Conservation (phyloP, 1,140 invertebrate genomes). For the Triops cancriformis region DNA sequence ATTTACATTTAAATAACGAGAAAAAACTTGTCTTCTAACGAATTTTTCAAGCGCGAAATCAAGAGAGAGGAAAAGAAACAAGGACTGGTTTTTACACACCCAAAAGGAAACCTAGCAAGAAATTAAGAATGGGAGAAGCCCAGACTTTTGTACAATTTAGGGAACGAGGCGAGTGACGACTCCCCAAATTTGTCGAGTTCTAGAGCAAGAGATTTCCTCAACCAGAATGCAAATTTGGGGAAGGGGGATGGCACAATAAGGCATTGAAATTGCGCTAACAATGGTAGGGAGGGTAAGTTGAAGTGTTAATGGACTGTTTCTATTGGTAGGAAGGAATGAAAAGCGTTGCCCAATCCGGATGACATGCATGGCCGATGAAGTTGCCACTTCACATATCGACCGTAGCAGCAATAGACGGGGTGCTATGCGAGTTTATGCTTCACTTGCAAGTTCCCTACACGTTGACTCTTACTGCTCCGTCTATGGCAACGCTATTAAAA, state of each 20-base stretch:
- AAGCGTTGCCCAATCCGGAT: slow-evolving; percentile 12
- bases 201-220: background rate
- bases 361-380: slow-evolving; percentile 7
- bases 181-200: background rate
- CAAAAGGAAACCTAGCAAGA: background rate
- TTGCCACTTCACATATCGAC: slow-evolving; percentile 13
- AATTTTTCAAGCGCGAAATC: background rate
- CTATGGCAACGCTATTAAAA: background rate
- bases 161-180: background rate
- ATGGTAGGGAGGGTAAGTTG: slow-evolving; percentile 4
- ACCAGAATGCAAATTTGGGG: background rate
- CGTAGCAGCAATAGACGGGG: background rate
- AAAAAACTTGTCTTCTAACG: background rate
- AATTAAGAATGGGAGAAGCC: background rate
- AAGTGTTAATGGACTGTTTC: background rate
- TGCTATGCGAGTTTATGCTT: background rate
- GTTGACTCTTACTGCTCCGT: background rate
- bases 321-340: background rate
- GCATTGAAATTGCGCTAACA: slow-evolving; percentile 13
- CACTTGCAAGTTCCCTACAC: background rate
- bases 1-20: background rate
- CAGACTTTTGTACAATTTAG: background rate
- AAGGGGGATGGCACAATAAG: slow-evolving; percentile 5
- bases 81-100: too few relatives aligned
- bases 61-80: background rate